A percentile compares a stretch with the other conserved stretches of the same genome.
Evolutionary conservation across 2,888 invertebrate species (phyloP).

Genomic region (Acanthacorydalis orientalis): DNA sequence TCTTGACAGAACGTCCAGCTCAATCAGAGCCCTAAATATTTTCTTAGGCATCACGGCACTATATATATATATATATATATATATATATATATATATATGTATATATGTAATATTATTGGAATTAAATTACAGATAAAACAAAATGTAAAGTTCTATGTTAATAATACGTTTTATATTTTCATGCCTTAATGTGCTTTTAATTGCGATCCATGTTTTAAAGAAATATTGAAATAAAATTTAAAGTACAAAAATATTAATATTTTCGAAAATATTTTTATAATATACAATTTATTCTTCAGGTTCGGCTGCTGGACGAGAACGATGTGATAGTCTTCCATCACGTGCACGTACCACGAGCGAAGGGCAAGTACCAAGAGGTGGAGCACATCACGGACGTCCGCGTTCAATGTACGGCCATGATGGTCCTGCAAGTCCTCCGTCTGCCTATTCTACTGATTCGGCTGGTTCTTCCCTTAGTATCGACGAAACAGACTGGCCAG

Average conservation of each 20-base stretch:
- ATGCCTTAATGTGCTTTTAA: neutral
- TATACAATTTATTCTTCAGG: neutral
- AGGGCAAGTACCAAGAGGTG: constrained; percentile 18
- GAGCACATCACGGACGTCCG: constrained; percentile 16
- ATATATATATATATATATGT: too few species aligned
- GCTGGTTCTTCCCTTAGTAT: constrained; percentile 51
- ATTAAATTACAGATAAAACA: too few species aligned
- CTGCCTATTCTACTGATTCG: constrained; percentile 43
- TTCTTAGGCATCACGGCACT: too few species aligned
- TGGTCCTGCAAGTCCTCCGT: constrained; percentile 42
- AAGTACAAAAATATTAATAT: too few species aligned
- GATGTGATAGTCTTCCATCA: constrained; percentile 72
- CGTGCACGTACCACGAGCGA: constrained; percentile 50
- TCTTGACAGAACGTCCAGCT: too few species aligned
- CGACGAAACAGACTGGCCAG: constrained; percentile 34
- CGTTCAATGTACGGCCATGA: constrained; percentile 30
- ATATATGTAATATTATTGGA: too few species aligned
- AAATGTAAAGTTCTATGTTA: neutral
- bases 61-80: too few species aligned
- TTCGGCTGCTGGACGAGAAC: constrained; percentile 34
- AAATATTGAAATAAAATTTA: constrained; percentile 1
- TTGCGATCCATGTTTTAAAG: neutral
- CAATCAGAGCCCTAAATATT: too few species aligned
- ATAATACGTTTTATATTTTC: neutral
- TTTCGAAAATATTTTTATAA: neutral